Conservation (phyloP, 2,113 vertebrate genomes). For the Hassar affinis region DNA sequence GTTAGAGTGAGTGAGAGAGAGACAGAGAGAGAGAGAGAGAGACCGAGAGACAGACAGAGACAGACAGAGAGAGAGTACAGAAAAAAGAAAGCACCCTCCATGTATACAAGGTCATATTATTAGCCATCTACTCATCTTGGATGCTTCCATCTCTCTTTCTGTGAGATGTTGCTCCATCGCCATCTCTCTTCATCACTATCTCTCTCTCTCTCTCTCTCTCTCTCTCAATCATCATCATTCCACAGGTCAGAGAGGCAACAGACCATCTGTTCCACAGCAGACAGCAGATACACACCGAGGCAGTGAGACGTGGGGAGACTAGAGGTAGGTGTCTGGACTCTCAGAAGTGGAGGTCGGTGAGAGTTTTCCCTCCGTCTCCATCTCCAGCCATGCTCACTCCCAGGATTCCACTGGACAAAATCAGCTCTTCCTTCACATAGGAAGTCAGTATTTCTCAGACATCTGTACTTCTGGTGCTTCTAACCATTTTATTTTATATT, state of each 20-base stretch:
- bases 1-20: no score
- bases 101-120: background rate
- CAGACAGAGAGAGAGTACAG: background rate
- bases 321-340: background rate
- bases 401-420: background rate
- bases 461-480: no score
- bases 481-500: no score
- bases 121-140: conserved; percentile 11
- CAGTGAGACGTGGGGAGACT: background rate
- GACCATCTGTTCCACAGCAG: conserved; percentile 28
- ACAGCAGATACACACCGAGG: conserved; percentile 12
- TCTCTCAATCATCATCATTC: conserved; percentile 5
- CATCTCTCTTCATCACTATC: background rate
- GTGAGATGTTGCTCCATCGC: background rate
- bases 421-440: background rate
- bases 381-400: background rate
- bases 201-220: background rate
- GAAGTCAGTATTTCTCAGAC: no score
- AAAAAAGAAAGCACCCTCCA: background rate
- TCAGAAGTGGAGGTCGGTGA: background rate
- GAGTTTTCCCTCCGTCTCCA: background rate
- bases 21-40: background rate
- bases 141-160: conserved; percentile 6
- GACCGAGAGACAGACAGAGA: background rate
- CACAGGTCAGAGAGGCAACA: conserved; percentile 21